A percentile compares a stretch with the other conserved stretches of the same genome.
Evolutionary conservation across 2,888 invertebrate species (phyloP).

Genomic region (Dryadula phaetusa): DNA sequence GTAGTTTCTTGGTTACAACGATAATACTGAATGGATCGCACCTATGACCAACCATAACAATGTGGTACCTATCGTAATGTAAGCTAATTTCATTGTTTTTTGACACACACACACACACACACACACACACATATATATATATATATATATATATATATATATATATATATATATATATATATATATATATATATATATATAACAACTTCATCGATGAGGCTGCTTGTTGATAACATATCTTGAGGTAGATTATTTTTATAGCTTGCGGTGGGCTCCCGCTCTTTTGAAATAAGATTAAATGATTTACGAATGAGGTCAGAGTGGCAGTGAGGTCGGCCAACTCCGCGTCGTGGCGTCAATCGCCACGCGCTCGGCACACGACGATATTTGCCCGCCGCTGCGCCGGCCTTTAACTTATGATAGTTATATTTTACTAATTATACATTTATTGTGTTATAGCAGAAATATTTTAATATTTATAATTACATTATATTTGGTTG

Average conservation of each 20-base stretch:
- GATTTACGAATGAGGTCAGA: constrained; percentile 82
- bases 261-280: constrained; percentile 63
- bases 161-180: too few species aligned
- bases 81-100: too few species aligned
- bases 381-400: constrained; percentile 48
- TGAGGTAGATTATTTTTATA: constrained; percentile 57
- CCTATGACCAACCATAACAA: too few species aligned
- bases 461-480: too few species aligned
- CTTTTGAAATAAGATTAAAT: constrained; percentile 74
- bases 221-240: constrained; percentile 47
- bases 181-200: too few species aligned
- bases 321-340: constrained; percentile 69
- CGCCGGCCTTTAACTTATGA: constrained; percentile 48
- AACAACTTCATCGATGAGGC: constrained; percentile 45
- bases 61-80: too few species aligned
- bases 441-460: background rate
- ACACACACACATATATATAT: too few species aligned
- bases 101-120: too few species aligned
- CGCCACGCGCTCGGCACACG: constrained; percentile 70
- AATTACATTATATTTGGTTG: too few species aligned
- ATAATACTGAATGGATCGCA: too few species aligned
- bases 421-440: background rate
- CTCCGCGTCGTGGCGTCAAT: constrained; percentile 56
- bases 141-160: too few species aligned
- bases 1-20: background rate